Base-by-base conservation (phyloP, 2,797 vertebrate genomes). In the Falco peregrinus region DNA sequence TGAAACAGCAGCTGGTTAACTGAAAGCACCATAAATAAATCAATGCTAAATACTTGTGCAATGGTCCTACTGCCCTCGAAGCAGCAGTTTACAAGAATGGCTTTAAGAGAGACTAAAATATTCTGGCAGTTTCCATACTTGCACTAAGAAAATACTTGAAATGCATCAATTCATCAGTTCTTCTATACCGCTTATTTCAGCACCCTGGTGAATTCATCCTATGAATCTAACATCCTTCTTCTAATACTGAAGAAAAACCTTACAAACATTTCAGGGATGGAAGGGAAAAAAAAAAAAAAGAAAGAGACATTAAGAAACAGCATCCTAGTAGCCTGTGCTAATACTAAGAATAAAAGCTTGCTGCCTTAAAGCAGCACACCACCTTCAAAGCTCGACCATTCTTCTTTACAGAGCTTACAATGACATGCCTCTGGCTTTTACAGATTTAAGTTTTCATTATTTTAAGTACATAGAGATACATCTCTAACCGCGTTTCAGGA, bases 21-120 rank as follows among this genome's bases (percentile, higher is more conserved):
- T 48, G 64, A 83, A 87, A 93, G 73, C 63, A 88, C 47, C 84
- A 80, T 92, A 74, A 95, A 94, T 92, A 96, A 93, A 84, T 82
- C 84, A 86, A 83, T 3, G 79, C 28, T 53, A 31, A 89, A 56
- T 4, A 57, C 19, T 85, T 29, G 24, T 45, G 31, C 5, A 3
- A 35, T 16, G 37, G 19, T 43, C 53, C 81, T 59, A 12, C 15
- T 84, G 61, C 11, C 24, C 47, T 85, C 61, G 75, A 43, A 94
- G 73, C 18, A 82, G 54, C 54, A 68, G 28, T 48, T 89, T 17
- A 48, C 19, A 71, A 54, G 37, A 78, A 31, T 4, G 26, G 39
- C 16, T 84, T 31, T 17, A 37, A 79, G 29, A 75, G 59, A 92
- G 37, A 91, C 45, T 37, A 59, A 88, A 86, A 88, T 21, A 86